Evolutionary conservation across 2,113 vertebrate species (phyloP).

Genomic region (Oncorhynchus mykiss): DNA sequence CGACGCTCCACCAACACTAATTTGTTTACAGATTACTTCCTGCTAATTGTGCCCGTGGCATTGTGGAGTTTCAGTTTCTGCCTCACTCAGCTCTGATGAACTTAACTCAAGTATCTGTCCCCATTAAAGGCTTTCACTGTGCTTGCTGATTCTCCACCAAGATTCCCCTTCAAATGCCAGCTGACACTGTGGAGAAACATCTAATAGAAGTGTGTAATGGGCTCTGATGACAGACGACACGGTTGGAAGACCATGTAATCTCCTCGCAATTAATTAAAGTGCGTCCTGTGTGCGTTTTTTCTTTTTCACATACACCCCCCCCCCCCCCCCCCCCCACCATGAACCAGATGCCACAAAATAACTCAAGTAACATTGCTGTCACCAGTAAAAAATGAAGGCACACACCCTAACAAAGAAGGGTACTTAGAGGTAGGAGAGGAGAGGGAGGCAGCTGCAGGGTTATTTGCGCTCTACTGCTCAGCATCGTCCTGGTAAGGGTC

Average conservation of each 20-base stretch:
- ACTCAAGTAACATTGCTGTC: conserved; percentile 94
- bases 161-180: conserved; percentile 97
- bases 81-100: conserved; percentile 26
- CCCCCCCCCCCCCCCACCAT: conserved; percentile 42
- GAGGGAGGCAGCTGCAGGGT: conserved; percentile 86
- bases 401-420: conserved; percentile 86
- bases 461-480: conserved; percentile 77
- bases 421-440: conserved; percentile 83
- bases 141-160: conserved; percentile 84
- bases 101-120: conserved; percentile 52
- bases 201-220: conserved; percentile 99
- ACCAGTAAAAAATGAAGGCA: conserved; percentile 98
- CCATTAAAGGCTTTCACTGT: conserved; percentile 83
- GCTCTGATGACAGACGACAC: conserved; percentile 99
- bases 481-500: conserved; percentile 78
- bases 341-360: conserved; percentile 96
- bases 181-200: conserved; percentile 99
- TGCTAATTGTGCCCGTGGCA: conserved; percentile 69
- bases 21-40: conserved; percentile 71
- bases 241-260: conserved; percentile 99
- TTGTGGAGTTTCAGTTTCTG: conserved; percentile 33
- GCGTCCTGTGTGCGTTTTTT: conserved; percentile 73
- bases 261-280: conserved; percentile 99
- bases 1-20: conserved; percentile 51
- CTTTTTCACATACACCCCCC: conserved; percentile 26